A percentile compares a stretch with the other conserved stretches of the same genome.
Evolutionary conservation across 2,113 vertebrate species (phyloP).

Genomic region (Vombatus ursinus): DNA sequence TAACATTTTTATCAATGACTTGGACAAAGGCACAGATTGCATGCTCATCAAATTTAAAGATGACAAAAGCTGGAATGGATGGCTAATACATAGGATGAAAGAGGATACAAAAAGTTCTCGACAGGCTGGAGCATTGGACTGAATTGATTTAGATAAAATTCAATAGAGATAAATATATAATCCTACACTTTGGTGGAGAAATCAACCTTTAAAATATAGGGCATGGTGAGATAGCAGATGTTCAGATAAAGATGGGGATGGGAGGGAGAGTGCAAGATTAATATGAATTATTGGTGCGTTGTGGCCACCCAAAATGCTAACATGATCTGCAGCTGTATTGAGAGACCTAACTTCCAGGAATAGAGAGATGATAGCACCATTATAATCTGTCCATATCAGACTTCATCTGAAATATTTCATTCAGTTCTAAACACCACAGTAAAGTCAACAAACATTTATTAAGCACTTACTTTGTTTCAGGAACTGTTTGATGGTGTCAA

Average conservation of each 20-base stretch:
- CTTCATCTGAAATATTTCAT: background rate
- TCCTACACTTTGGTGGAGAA: background rate
- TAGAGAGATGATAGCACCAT: background rate
- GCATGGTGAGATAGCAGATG: background rate
- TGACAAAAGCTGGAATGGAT: no score
- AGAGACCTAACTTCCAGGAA: background rate
- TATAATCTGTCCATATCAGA: background rate
- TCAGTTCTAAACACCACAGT: background rate
- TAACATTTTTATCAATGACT: background rate
- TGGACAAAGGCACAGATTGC: background rate
- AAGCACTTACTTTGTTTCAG: background rate
- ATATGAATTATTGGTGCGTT: background rate
- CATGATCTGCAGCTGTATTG: background rate
- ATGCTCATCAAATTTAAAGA: background rate
- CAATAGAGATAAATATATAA: background rate
- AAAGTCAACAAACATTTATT: background rate
- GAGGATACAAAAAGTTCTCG: background rate
- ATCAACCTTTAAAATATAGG: background rate
- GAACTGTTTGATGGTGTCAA: background rate
- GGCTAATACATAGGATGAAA: background rate
- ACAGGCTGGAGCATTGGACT: background rate
- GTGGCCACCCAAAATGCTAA: background rate
- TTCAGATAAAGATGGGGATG: background rate
- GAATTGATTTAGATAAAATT: background rate
- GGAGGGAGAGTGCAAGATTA: background rate